Percentiles rank a stretch among this genome's conserved stretches.
Evolutionary conservation across 2,113 vertebrate genomes (phyloP).

Genomic region (Bubalus kerabau): DNA sequence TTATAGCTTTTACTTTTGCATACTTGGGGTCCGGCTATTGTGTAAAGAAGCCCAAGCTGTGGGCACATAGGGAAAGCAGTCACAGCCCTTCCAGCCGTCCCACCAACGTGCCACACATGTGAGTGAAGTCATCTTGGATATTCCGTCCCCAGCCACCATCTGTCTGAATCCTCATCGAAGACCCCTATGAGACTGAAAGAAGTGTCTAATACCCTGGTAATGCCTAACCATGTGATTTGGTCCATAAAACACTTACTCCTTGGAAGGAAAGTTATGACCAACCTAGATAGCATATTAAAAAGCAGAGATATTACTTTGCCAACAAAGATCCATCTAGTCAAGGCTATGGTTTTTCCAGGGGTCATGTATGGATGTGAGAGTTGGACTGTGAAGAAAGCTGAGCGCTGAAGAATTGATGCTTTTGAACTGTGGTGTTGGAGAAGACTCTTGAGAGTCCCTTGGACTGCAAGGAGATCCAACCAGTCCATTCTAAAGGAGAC

Average conservation of each 20-base stretch:
- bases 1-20: background rate
- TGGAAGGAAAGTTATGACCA: no score
- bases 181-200: background rate
- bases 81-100: background rate
- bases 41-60: background rate
- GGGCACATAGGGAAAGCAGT: background rate
- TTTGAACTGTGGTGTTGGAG: no score
- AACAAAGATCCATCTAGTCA: no score
- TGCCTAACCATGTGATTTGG: background rate
- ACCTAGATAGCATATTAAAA: no score
- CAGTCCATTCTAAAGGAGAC: no score
- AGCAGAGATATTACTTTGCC: no score
- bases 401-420: accelerated
- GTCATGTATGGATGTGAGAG: no score
- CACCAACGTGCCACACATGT: background rate
- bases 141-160: background rate
- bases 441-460: no score
- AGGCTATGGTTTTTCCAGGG: no score
- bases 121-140: background rate
- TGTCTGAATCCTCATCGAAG: background rate
- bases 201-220: background rate
- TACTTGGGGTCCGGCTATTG: background rate
- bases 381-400: no score
- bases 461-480: no score
- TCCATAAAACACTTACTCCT: no score